These are phyloP conservation scores for Ericerus pela DNA, from an alignment of 1,140 invertebrate genomes.

Conservation along the genomic window DNA sequence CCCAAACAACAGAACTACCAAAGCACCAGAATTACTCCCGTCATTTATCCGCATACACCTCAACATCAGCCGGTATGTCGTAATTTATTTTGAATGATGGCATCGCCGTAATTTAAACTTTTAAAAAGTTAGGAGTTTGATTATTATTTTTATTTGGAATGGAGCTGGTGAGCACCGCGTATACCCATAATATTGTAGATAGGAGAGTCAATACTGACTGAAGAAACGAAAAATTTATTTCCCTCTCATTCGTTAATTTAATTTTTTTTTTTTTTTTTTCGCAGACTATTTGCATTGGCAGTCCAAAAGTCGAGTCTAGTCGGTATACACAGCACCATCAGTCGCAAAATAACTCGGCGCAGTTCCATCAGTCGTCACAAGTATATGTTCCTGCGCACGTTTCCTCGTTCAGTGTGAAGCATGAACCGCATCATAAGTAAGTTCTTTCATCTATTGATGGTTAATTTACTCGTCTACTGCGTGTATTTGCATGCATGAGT, in stretches of 20 bases:
- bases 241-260: not conserved
- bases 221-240: too few relatives aligned
- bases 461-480: not conserved
- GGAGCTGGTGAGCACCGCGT: too few relatives aligned
- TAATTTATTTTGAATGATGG: too few relatives aligned
- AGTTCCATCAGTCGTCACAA: not conserved
- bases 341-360: not conserved
- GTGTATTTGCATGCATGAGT: not conserved
- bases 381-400: constrained; percentile 14
- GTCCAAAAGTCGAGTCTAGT: constrained; percentile 5
- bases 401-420: constrained; percentile 23
- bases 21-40: constrained; percentile 14
- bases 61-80: constrained; percentile 2
- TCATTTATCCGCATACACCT: constrained; percentile 13
- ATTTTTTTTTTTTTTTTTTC: not conserved
- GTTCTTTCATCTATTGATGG: not conserved
- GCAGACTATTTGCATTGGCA: constrained; percentile 1
- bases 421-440: constrained; percentile 30
- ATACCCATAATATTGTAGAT: too few relatives aligned
- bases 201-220: too few relatives aligned
- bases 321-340: constrained; percentile 1
- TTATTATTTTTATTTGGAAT: not conserved
- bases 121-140: too few relatives aligned
- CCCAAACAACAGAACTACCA: constrained; percentile 14
- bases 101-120: too few relatives aligned